phyloP scores from a whole-genome alignment of 2,113 vertebrate genomes.

The Sialia sialis region DNA sequence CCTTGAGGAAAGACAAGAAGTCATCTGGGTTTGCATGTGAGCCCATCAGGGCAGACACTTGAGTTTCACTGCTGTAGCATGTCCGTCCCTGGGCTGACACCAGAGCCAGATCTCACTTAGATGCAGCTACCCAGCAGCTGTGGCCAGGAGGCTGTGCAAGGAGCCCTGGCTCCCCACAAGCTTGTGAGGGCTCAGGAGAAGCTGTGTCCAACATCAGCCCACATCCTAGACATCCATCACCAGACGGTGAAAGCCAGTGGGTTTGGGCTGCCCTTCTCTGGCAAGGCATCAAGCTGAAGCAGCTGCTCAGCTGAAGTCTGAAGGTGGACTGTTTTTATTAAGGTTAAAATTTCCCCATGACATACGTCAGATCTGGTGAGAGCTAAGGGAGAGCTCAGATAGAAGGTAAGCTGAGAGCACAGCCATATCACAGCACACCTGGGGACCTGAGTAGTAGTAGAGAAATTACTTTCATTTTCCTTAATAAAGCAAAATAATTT shows the following conservation, averaged over 20 bases:
- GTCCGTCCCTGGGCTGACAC: neutral
- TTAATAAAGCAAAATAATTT: conserved; percentile 43
- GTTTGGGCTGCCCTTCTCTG: neutral
- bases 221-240: neutral
- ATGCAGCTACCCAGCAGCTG: neutral
- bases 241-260: neutral
- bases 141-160: neutral
- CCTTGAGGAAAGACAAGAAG: neutral
- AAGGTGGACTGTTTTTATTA: neutral
- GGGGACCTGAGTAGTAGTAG: neutral
- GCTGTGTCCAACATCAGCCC: neutral
- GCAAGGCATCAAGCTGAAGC: neutral
- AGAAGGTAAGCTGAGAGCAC: neutral
- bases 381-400: neutral
- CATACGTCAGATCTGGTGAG: neutral
- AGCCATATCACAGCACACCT: neutral
- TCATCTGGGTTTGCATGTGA: neutral
- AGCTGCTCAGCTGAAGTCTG: neutral
- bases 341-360: neutral
- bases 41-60: neutral
- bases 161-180: neutral
- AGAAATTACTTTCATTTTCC: conserved; percentile 52
- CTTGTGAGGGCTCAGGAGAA: neutral
- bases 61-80: neutral
- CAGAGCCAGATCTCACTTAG: neutral